A percentile compares a stretch with the other conserved stretches of the same genome.
Evolutionary conservation across 2,797 vertebrate genomes (phyloP).

Genomic region (Cuniculus paca): DNA sequence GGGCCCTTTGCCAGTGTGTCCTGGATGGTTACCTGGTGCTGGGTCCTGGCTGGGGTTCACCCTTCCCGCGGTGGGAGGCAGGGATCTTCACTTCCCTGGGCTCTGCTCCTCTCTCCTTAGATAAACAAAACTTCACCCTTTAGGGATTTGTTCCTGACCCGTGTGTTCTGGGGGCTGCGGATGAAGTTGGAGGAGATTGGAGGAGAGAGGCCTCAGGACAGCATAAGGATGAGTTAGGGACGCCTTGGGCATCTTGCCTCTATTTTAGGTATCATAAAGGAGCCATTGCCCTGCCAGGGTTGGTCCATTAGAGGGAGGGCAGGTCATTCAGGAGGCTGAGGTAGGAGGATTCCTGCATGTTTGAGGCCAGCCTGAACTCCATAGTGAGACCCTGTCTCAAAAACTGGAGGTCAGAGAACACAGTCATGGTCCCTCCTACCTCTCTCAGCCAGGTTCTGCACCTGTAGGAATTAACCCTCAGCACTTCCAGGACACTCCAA

Average conservation of each 20-base stretch:
- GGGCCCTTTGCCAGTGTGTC: constrained; percentile 37
- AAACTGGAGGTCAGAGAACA: background rate
- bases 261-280: background rate
- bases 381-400: background rate
- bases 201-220: background rate
- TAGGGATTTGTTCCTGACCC: constrained; percentile 59
- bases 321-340: background rate
- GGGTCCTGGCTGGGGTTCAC: background rate
- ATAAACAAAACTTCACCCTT: constrained; percentile 61
- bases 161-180: background rate
- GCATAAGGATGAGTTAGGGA: background rate
- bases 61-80: background rate
- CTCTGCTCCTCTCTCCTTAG: constrained; percentile 38
- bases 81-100: background rate
- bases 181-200: background rate
- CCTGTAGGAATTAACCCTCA: background rate
- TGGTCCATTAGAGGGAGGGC: background rate
- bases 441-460: background rate
- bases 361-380: background rate
- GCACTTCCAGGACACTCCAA: background rate
- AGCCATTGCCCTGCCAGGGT: background rate
- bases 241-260: too few species aligned
- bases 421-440: background rate
- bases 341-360: background rate
- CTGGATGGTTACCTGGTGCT: background rate